Evolutionary conservation across 2,113 vertebrate genomes (phyloP).

Genomic region (Cygnus atratus): DNA sequence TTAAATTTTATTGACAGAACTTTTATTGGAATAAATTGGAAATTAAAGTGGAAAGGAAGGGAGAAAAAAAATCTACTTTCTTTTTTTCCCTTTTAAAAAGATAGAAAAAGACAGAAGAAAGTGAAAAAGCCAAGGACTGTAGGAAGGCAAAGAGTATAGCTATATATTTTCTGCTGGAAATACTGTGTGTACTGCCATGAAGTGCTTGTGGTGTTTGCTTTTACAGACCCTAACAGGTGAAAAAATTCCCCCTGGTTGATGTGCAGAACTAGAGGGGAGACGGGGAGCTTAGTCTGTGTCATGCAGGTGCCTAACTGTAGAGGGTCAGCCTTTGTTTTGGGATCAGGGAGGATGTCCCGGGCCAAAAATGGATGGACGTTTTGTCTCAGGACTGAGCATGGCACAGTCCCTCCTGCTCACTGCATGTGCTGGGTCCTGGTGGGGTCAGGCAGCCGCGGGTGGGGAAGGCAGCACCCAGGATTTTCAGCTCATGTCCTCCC

Average conservation of each 20-base stretch:
- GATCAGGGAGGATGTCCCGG: neutral
- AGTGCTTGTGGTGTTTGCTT: neutral
- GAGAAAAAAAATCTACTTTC: neutral
- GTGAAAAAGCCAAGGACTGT: neutral
- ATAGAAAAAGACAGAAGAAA: neutral
- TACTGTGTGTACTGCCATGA: neutral
- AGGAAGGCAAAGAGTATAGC: neutral
- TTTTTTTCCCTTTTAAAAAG: neutral
- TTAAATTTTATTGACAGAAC: neutral
- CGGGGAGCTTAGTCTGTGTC: neutral
- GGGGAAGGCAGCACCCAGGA: neutral
- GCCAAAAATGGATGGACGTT: fast-evolving
- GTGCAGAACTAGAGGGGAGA: neutral
- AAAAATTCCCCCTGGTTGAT: neutral
- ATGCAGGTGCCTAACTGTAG: neutral
- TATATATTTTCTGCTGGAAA: neutral
- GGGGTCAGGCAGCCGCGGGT: neutral
- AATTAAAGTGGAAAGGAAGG: neutral
- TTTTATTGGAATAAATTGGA: neutral
- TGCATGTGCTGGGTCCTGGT: too few species aligned
- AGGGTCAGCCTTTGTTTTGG: neutral
- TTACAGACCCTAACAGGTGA: neutral
- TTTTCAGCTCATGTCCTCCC: neutral
- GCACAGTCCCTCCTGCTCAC: neutral
- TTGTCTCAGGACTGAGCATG: neutral